A percentile compares a stretch with the other conserved stretches of the same genome.
Evolutionary conservation across 2,797 vertebrate species (phyloP).

Genomic region (Pseudomugil gertrudae): DNA sequence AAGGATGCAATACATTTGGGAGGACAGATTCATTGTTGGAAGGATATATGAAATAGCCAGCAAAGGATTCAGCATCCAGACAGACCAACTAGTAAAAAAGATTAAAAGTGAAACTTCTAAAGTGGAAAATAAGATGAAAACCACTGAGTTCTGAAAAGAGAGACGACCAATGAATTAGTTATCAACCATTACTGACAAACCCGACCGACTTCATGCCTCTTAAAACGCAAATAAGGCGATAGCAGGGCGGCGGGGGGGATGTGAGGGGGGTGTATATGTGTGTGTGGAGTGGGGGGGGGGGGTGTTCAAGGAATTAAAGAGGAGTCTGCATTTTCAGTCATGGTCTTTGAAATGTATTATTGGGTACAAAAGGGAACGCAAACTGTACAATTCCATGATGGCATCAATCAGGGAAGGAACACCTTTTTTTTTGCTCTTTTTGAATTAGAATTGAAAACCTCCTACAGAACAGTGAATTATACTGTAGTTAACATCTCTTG

Average conservation of each 20-base stretch:
- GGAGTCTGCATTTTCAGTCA: constrained; percentile 45
- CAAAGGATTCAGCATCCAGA: constrained; percentile 55
- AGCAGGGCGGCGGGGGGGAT: not conserved
- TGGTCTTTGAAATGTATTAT: constrained; percentile 67
- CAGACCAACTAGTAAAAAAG: constrained; percentile 62
- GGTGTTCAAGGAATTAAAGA: constrained; percentile 45
- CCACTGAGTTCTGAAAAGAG: constrained; percentile 62
- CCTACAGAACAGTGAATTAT: constrained; percentile 49
- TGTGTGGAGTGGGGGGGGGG: constrained; percentile 1
- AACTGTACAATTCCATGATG: constrained; percentile 45
- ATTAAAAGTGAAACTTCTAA: constrained; percentile 77
- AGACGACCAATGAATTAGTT: constrained; percentile 77
- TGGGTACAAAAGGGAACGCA: constrained; percentile 60
- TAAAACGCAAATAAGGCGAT: constrained; percentile 60
- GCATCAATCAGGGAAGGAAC: constrained; percentile 24
- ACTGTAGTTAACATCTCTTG: constrained; percentile 67
- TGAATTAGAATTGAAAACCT: constrained; percentile 25
- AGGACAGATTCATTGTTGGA: constrained; percentile 55
- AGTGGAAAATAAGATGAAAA: constrained; percentile 75
- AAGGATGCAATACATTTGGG: constrained; percentile 46
- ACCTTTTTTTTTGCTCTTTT: constrained; percentile 27
- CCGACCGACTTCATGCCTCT: constrained; percentile 66
- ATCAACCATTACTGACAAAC: constrained; percentile 80
- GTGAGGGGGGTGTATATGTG: constrained; percentile 6
- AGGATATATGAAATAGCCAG: constrained; percentile 51